Base-by-base conservation (phyloP, 1,140 invertebrate species). In the Ceratitis capitata region DNA sequence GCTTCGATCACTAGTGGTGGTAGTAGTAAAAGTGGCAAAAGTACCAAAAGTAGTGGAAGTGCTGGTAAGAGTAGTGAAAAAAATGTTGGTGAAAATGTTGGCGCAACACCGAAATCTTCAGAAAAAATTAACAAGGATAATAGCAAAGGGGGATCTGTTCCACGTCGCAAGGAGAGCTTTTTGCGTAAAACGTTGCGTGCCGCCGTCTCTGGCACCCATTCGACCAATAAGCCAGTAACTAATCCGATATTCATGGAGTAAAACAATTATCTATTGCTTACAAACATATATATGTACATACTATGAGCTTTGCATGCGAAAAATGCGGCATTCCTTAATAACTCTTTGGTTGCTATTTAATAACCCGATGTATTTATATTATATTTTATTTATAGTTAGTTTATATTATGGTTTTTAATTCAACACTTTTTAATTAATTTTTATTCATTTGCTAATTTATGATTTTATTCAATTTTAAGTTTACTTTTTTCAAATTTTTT, bases 121-220 rank as follows among this genome's bases (percentile, higher is more conserved):
- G 51, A 53, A n/a, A 19, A 84, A 64, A 64, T 5, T 45, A 10
- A 6, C 9, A 84, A 32, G 26, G 7, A n/a, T 10, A 5, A 61
- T 16, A 6, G 9, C 12, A 23, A 64, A 45, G 14, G 58, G 58
- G 3, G n/a, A n/a, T 47, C 9, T 49, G 35, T 23, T 4, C 82
- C 88, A 56, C 86, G 87, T 0, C 90, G 89, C 84, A 92, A 92
- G 86, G 89, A 92, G 86, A 92, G 91, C 87, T 92, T 92, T 87
- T 86, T 92, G 74, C 90, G 88, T 74, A 92, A 91, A 87, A 92
- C 89, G 32, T 89, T 92, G 86, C 88, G 88, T 83, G 90, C 90
- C 74, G 88, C 87, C 16, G 87, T 86, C 86, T 87, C 87, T n/a
- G 69, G 64, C 84, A 87, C 29, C 83, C 88, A 88, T 42, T 74